Percentiles rank a stretch among this genome's conserved stretches.
Evolutionary conservation across 2,888 invertebrate genomes (phyloP).

Genomic region (Xestoiulus laeticollis): DNA sequence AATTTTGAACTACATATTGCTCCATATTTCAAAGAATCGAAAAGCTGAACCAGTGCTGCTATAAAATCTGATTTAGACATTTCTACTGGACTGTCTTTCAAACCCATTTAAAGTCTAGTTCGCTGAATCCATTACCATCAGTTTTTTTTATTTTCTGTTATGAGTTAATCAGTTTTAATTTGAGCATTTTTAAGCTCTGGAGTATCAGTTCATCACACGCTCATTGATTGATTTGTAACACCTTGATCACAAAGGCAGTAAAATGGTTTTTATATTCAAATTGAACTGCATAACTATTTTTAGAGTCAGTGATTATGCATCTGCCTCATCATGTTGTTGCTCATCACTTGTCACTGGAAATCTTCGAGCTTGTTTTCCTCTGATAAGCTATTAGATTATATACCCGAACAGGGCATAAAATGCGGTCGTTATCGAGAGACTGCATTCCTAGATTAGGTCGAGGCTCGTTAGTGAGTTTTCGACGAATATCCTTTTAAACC

Average conservation of each 20-base stretch:
- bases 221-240: background rate
- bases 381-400: conserved; percentile 14
- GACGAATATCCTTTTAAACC: conserved; percentile 17
- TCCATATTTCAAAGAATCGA: no score
- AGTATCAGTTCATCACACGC: background rate
- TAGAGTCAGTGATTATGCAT: background rate
- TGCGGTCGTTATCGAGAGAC: background rate
- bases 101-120: no score
- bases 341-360: conserved; percentile 8
- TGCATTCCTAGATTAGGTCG: conserved; percentile 27
- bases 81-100: no score
- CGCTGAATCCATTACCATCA: no score
- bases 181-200: no score
- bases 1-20: no score
- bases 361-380: conserved; percentile 12
- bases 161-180: no score
- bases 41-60: no score
- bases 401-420: background rate
- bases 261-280: background rate
- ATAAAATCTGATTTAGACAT: no score
- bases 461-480: background rate
- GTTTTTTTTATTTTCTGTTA: no score
- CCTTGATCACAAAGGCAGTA: background rate
- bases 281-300: conserved; percentile 7
- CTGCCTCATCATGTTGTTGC: conserved; percentile 24